These are phyloP conservation scores for Drosophila bocki DNA, from an alignment of 1,140 invertebrate species.

Conservation along the genomic window DNA sequence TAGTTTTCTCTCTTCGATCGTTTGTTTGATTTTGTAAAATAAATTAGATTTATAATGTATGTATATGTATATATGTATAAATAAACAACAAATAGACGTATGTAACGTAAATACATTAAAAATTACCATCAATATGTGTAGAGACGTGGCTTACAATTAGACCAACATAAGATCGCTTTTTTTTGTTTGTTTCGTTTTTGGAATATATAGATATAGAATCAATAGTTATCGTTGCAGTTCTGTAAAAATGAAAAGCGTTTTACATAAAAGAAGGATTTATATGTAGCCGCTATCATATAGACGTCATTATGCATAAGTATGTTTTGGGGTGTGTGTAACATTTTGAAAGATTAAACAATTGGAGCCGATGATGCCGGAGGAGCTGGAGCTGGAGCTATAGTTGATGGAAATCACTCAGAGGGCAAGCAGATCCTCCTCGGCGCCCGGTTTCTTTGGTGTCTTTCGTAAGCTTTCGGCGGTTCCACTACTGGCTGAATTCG, in stretches of 20 bases:
- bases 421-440: conserved; percentile 75
- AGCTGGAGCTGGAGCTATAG: not conserved
- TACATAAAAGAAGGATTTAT: conserved; percentile 60
- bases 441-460: conserved; percentile 77
- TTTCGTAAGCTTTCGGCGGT: conserved; percentile 73
- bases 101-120: conserved; percentile 79
- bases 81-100: conserved; percentile 79
- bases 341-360: conserved; percentile 76
- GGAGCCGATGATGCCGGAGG: conserved; percentile 32
- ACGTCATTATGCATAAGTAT: conserved; percentile 65
- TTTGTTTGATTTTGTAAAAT: conserved; percentile 70
- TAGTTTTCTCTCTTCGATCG: conserved; percentile 50
- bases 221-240: conserved; percentile 69
- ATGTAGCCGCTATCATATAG: conserved; percentile 66
- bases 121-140: conserved; percentile 69
- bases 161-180: conserved; percentile 68
- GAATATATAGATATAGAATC: conserved; percentile 53
- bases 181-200: conserved; percentile 56
- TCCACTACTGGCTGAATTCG: conserved; percentile 53
- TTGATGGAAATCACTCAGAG: conserved; percentile 66
- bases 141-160: conserved; percentile 68
- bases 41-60: conserved; percentile 77
- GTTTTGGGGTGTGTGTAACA: conserved; percentile 69
- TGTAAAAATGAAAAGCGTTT: conserved; percentile 57
- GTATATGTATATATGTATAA: conserved; percentile 72